Evolutionary conservation across 64 coral and sea anemone genomes (phyloP).

Genomic region (Stylophora pistillata): DNA sequence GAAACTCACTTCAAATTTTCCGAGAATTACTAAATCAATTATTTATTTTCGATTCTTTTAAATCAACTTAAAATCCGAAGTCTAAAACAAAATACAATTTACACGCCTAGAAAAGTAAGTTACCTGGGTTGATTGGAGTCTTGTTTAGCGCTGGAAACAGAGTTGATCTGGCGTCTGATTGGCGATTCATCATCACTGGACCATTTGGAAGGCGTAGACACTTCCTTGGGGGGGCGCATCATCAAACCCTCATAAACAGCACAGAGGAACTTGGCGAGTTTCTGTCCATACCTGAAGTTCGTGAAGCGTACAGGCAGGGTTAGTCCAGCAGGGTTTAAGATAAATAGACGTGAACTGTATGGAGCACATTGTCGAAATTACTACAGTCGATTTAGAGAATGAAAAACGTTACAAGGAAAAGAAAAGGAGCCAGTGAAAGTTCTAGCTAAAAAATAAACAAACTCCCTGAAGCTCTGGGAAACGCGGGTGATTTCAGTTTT

Average conservation of each 20-base stretch:
- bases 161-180: conserved; percentile 37
- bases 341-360: too few species aligned
- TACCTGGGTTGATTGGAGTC: conserved; percentile 80
- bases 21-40: too few species aligned
- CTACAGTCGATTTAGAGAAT: too few species aligned
- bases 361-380: too few species aligned
- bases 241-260: conserved; percentile 94
- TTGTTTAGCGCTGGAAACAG: conserved; percentile 22
- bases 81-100: neutral
- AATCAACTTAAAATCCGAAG: neutral
- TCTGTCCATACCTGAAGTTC: conserved; percentile 50
- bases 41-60: neutral
- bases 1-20: too few species aligned
- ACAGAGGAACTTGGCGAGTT: conserved; percentile 72
- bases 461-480: too few species aligned
- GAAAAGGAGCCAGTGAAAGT: too few species aligned
- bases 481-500: too few species aligned
- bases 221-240: conserved; percentile 76
- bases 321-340: too few species aligned
- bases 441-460: too few species aligned
- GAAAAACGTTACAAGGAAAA: too few species aligned
- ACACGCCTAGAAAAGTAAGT: neutral
- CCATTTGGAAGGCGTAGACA: conserved; percentile 79
- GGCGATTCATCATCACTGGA: conserved; percentile 78
- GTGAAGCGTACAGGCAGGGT: neutral